Conservation (phyloP, 2,888 invertebrate genomes). For the Rosalia funebris region DNA sequence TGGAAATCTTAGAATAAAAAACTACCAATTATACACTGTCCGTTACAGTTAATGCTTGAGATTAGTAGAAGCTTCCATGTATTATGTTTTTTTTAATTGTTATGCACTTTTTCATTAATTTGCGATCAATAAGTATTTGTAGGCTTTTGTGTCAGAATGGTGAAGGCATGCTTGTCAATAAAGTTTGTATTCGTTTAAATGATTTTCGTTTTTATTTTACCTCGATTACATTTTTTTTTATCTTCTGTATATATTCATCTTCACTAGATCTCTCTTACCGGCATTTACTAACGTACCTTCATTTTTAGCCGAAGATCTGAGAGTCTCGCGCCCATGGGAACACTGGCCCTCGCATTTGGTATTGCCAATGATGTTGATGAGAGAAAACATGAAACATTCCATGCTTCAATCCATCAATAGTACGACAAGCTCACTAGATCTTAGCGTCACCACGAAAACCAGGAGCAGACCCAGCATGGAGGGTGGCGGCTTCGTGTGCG, state of each 20-base stretch:
- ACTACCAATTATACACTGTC: no score
- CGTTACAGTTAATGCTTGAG: no score
- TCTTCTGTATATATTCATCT: conserved; percentile 35
- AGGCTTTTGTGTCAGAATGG: not conserved
- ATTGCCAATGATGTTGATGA: conserved; percentile 73
- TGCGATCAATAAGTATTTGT: not conserved
- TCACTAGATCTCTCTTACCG: conserved; percentile 40
- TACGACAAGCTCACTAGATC: conserved; percentile 39
- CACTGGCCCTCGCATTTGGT: conserved; percentile 81
- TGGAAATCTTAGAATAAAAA: no score
- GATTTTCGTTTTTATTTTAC: conserved; percentile 14
- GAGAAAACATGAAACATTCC: conserved; percentile 66
- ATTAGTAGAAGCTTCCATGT: not conserved
- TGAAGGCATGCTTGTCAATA: not conserved
- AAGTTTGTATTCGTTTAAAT: conserved; percentile 7
- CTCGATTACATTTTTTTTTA: conserved; percentile 1
- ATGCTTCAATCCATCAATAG: conserved; percentile 56
- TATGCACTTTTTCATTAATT: not conserved
- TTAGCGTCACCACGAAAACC: conserved; percentile 41
- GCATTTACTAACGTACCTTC: conserved; percentile 19
- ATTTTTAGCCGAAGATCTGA: conserved; percentile 74
- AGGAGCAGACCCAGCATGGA: conserved; percentile 40
- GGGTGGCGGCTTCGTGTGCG: conserved; percentile 76
- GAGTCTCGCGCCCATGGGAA: conserved; percentile 74
- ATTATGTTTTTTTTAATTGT: not conserved